A percentile compares a stretch with the other conserved stretches of the same genome.
Conservation (phyloP, 2,797 vertebrate genomes). For the Platyrinchus mystaceus region DNA sequence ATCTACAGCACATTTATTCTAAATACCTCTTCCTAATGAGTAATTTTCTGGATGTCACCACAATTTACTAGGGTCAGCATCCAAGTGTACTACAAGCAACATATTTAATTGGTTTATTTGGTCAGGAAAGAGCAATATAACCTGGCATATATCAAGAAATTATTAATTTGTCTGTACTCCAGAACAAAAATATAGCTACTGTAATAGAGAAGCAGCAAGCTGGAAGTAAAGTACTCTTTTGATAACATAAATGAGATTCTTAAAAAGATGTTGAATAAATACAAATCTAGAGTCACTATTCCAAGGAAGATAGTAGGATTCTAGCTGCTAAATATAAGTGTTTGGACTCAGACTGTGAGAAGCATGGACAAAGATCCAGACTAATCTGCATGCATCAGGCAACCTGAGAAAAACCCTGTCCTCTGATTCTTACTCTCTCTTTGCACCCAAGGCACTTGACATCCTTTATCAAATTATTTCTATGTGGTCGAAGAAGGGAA, state of each 20-base stretch:
- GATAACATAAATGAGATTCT: neutral
- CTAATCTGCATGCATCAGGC: neutral
- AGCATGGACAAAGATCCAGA: neutral
- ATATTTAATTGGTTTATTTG: slow-evolving; percentile 68
- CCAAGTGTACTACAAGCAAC: slow-evolving; percentile 63
- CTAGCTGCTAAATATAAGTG: neutral
- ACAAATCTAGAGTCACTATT: neutral
- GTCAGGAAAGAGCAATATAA: slow-evolving; percentile 58
- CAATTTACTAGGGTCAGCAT: slow-evolving; percentile 66
- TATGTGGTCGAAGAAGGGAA: neutral
- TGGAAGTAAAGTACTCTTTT: slow-evolving; percentile 3
- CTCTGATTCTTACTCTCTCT: neutral
- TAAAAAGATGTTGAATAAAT: neutral
- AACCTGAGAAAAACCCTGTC: neutral
- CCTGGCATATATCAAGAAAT: slow-evolving; percentile 39
- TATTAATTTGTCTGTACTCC: slow-evolving; percentile 53
- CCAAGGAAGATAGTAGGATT: neutral
- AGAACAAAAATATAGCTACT: slow-evolving; percentile 29
- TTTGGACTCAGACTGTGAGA: neutral
- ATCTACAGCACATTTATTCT: slow-evolving; percentile 63
- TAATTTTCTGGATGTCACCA: slow-evolving; percentile 71
- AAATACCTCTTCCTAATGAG: slow-evolving; percentile 70
- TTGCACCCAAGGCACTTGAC: neutral
- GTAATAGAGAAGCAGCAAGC: neutral
- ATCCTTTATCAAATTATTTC: neutral